phyloP scores from a whole-genome alignment of 2,113 vertebrate species.

The Arvicanthis niloticus region DNA sequence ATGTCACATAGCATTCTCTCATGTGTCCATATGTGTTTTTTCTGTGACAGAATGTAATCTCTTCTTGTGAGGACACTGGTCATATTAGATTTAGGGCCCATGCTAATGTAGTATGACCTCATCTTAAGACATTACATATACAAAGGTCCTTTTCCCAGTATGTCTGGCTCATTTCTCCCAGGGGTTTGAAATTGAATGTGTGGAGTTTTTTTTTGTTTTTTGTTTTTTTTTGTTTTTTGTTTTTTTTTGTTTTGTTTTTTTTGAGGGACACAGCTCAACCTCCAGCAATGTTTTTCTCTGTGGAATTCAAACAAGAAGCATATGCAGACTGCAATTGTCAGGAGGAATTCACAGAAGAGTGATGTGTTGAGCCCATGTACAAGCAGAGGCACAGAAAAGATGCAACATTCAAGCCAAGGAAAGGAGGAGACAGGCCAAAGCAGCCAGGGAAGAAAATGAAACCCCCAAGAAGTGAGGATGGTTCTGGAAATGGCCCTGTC shows the following conservation, averaged over 20 bases:
- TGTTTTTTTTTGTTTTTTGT: too few relatives aligned
- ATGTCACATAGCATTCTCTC: neutral
- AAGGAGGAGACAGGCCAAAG: neutral
- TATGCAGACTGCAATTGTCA: neutral
- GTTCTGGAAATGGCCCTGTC: neutral
- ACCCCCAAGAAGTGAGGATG: rapidly evolving
- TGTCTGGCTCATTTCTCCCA: neutral
- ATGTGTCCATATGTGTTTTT: neutral
- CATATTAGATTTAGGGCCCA: neutral
- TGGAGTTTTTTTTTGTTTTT: too few relatives aligned
- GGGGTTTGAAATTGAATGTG: neutral
- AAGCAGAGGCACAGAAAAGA: neutral
- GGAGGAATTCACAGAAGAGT: neutral
- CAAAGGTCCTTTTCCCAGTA: conserved; percentile 28
- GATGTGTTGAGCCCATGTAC: neutral
- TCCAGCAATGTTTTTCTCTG: neutral
- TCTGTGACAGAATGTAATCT: conserved; percentile 10
- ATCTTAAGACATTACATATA: neutral
- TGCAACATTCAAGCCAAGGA: neutral
- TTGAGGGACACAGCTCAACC: neutral
- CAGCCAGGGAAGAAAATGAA: neutral
- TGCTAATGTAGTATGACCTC: neutral
- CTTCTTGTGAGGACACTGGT: conserved; percentile 20
- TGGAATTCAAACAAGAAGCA: neutral
- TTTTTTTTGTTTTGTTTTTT: too few relatives aligned